Base-by-base conservation (phyloP, 2,888 invertebrate genomes). In the Caenorhabditis parvicauda region DNA sequence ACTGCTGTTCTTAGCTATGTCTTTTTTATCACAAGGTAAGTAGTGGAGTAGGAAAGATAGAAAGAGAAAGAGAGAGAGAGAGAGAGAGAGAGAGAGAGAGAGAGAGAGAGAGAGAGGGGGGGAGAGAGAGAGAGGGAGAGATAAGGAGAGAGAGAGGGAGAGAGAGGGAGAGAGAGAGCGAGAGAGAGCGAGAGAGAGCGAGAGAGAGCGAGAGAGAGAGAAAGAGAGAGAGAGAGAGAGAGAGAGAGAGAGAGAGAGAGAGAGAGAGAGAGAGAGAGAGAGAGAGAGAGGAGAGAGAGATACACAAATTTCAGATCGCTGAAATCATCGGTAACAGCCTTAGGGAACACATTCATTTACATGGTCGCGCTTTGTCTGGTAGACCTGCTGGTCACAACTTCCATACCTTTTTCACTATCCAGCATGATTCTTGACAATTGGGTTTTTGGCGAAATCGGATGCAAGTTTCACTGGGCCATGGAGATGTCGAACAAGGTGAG, bases 401-500 rank as follows among this genome's bases (percentile, higher is more conserved):
- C 70, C 22, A 72, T 72, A 35, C 72, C 72, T 9, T 64, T 72
- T 43, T 62, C 67, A 2, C 38, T 70, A 2, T 65, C 65, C 21
- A 55, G 53, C 25, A 43, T 47, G 22, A 54, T 70, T 9, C 65
- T 72, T 7, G 59, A 65, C 48, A 64, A 66, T 19, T 74, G 74
- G 74, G 59, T 70, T 22, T 74, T 72, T 35, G 74, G 74, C 14
- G 59, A 59, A 25, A 41, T 61, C 7, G 62, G 55, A 38, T 74
- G 74, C 55, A 72, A 72, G 46, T 37, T 74, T 39, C 67, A 68
- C 46, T 70, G 64, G 63, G 58, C 60, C 28, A 50, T 71, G 12
- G 74, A 74, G 54, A 53, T 65, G 2, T 64, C 68, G 12, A 71
- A 69, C 56, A 74, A 74, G 71, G 67, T 70, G n/a, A n/a, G n/a